Evolutionary conservation across 2,797 vertebrate genomes (phyloP), one percentile per base, ranked within the genome.

Genomic region (Sternotherus odoratus): DNA sequence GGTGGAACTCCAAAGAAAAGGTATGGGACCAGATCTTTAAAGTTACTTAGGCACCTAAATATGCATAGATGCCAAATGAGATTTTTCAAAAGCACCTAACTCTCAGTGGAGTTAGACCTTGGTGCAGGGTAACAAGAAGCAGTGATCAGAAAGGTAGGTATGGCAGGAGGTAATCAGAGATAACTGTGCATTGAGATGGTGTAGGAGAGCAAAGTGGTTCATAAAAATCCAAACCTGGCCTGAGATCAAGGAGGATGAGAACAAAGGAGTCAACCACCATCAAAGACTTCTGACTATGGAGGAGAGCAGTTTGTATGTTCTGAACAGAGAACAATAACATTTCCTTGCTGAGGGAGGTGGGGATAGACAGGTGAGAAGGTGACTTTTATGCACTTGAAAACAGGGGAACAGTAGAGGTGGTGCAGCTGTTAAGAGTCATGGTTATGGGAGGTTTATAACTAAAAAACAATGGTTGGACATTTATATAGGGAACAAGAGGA

Each of bases 121-220:
- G 24, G 19, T 90, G 50, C 74, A 48, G 33, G 57, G 33, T 1
- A 49, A 39, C 12, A 36, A 84, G 86, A 82, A 12, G 77, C 56
- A 53, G 0, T 28, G 7, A 72, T 36, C 7, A 66, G 46, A 80
- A 84, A 46, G 33, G 8, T 39, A 49, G 30, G 54, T 85, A 85
- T 0, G 0, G 49, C n/a, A 66, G 51, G 57, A 79, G 24, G 0
- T 2, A 15, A 53, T 16, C 36, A 17, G 28, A 6, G 3, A 43
- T 1, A 4, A 21, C 24, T 74, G 79, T 72, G 66, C 21, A 84
- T 3, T 51, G 43, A 74, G 33, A 83, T 1, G 6, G 39, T 28
- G 39, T 10, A 66, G 63, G 63, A 84, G 7, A 2, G 72, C 82
- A 81, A 26, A 48, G 79, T 0, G 1, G 15, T 84, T 82, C 17